Conservation (phyloP, 2,888 invertebrate genomes). For the Drosophila nr. medialis region DNA sequence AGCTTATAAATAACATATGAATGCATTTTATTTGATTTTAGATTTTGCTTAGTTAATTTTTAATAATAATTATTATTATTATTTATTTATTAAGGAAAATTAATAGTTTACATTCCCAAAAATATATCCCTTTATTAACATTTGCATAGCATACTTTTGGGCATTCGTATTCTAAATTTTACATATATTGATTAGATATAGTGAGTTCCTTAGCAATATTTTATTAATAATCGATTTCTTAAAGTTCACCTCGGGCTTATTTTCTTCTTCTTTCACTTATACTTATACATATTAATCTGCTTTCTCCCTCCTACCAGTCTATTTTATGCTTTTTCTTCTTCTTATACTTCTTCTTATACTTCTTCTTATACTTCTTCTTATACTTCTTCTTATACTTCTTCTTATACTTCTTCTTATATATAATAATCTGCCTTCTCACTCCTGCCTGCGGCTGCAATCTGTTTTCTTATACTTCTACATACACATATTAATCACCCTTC, state of each 20-base stretch:
- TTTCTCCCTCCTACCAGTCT: neutral
- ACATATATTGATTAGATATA: too few relatives aligned
- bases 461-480: neutral
- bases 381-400: constrained; percentile 3
- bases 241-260: too few relatives aligned
- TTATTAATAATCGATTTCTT: too few relatives aligned
- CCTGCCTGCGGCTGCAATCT: neutral
- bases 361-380: constrained; percentile 10
- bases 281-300: neutral
- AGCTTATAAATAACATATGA: neutral
- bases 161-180: neutral
- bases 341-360: constrained; percentile 8
- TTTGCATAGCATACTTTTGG: constrained; percentile 5
- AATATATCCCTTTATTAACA: neutral
- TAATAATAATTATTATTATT: neutral
- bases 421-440: neutral
- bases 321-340: constrained; percentile 4
- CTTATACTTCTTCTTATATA: constrained; percentile 5
- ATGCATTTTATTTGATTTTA: neutral
- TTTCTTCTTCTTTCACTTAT: neutral
- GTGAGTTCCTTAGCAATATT: neutral
- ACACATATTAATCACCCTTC: neutral
- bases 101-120: neutral
- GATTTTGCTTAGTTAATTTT: neutral
- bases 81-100: neutral